These are phyloP conservation scores for Neoarius graeffei DNA, from an alignment of 2,113 vertebrate species.

Conservation along the genomic window DNA sequence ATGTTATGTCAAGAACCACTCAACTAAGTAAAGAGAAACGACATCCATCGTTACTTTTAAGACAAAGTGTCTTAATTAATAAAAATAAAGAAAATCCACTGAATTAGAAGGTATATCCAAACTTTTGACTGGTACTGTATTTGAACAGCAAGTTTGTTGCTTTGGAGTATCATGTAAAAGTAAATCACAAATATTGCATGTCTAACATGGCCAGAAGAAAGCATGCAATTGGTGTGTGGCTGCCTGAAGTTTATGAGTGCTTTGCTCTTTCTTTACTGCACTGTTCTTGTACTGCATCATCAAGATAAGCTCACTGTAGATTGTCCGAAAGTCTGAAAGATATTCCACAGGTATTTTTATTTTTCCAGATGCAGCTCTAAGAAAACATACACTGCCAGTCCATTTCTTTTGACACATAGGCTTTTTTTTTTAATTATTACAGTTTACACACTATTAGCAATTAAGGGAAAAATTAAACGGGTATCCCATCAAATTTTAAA, in stretches of 20 bases:
- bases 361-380: not conserved
- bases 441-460: not conserved
- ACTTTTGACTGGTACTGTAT: too few species aligned
- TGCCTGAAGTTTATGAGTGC: not conserved
- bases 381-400: not conserved
- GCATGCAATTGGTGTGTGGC: not conserved
- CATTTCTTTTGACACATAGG: not conserved
- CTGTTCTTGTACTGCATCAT: not conserved
- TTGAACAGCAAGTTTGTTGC: not conserved
- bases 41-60: too few species aligned
- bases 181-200: not conserved
- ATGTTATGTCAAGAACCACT: too few species aligned
- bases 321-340: not conserved
- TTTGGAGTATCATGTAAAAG: not conserved
- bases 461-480: not conserved
- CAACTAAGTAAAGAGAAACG: too few species aligned
- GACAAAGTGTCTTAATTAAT: too few species aligned
- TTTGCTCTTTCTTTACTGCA: not conserved
- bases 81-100: too few species aligned
- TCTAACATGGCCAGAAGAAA: not conserved
- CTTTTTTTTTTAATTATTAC: not conserved
- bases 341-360: not conserved
- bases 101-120: too few species aligned
- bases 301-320: not conserved
- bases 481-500: not conserved